Base-by-base conservation (phyloP, 2,888 invertebrate genomes). In the Zele albiditarsus region DNA sequence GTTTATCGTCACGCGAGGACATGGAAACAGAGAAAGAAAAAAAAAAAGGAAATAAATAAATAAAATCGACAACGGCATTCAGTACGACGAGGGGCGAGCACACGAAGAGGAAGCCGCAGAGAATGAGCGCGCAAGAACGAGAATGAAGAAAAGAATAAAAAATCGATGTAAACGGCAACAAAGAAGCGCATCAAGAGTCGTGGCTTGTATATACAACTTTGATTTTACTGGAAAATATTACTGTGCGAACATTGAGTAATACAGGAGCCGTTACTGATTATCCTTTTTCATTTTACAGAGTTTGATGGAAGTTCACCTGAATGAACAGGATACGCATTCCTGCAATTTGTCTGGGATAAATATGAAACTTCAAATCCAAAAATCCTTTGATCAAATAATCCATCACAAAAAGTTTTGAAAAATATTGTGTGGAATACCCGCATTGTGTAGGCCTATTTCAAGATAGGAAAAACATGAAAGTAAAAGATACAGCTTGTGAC, bases 1-100 rank as follows among this genome's bases (percentile, higher is more conserved):
- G 68, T 81, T 83, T 82, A 81, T 80, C 82, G 80, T 77, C 81
- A 80, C 77, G 79, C 79, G 71, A 71, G 70, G 63, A 58, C 31
- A 53, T 12, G n/a, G 49, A 76, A 53, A 67, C 28, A 75, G 57
- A 46, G 49, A 57, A 16, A 57, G 4, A 33, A 71, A 58, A 49
- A 72, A 69, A 53, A 12, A 60, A 16, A 57, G 3, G 14, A 31
- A 65, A 31, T 20, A 42, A 31, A 71, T 65, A 49, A 42, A 42
- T 23, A 31, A 28, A 46, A 42, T 74, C 63, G 38, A 71, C 66
- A 66, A 20, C 33, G 27, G 67, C 25, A 67, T 53, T 53, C 20
- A 8, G 53, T 53, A 53, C 6, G 53, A 20, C n/a, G 46, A n/a
- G n/a, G n/a, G 46, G 46, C n/a, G 46, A 46, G n/a, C 46, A n/a